A percentile compares a stretch with the other conserved stretches of the same genome.
These are phyloP conservation scores for Eristalinus aeneus DNA, from an alignment of 2,888 invertebrate genomes.

Conservation along the genomic window DNA sequence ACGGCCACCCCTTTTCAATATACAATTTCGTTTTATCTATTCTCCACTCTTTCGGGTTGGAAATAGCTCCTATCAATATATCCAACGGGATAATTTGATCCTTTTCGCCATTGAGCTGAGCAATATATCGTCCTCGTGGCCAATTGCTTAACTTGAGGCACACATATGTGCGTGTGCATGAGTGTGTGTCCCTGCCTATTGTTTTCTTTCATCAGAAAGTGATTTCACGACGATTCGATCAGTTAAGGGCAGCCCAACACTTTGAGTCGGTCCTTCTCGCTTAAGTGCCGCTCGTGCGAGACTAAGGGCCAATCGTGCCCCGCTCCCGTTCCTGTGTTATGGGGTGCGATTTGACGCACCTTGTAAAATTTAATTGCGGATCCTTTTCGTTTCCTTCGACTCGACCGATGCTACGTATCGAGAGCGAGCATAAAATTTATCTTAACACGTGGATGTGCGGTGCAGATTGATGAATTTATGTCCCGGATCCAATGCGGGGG, in stretches of 20 bases:
- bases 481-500: neutral
- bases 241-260: slow-evolving; percentile 56
- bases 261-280: slow-evolving; percentile 41
- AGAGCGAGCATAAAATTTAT: slow-evolving; percentile 33
- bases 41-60: slow-evolving; percentile 66
- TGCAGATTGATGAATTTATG: slow-evolving; percentile 26
- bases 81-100: slow-evolving; percentile 70
- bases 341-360: slow-evolving; percentile 35
- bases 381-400: slow-evolving; percentile 1
- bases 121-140: slow-evolving; percentile 57
- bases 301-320: neutral
- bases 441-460: slow-evolving; percentile 6
- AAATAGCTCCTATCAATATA: slow-evolving; percentile 69
- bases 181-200: slow-evolving; percentile 46
- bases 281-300: neutral
- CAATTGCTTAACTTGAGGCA: slow-evolving; percentile 32
- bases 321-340: neutral
- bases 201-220: slow-evolving; percentile 67
- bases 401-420: neutral
- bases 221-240: slow-evolving; percentile 64
- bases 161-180: neutral
- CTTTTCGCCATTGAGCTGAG: slow-evolving; percentile 62
- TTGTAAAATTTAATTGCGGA: slow-evolving; percentile 57
- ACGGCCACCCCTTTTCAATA: slow-evolving; percentile 58
- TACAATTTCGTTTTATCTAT: slow-evolving; percentile 71